phyloP scores from a whole-genome alignment of 2,113 vertebrate species.

The Varanus komodoensis region DNA sequence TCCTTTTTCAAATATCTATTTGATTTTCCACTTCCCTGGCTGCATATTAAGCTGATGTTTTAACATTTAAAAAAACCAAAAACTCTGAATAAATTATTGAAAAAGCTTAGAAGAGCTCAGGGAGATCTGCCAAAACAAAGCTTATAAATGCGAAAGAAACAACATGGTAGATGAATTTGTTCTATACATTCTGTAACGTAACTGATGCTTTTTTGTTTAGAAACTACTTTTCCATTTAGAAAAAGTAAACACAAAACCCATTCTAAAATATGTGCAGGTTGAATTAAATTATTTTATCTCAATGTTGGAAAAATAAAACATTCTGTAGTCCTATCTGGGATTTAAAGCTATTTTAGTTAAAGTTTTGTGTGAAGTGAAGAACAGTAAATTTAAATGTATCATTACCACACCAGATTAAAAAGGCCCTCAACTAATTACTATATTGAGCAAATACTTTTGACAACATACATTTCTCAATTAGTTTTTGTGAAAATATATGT shows the following conservation, averaged over 20 bases:
- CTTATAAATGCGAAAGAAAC: conserved; percentile 39
- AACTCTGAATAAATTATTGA: neutral
- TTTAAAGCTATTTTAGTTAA: conserved; percentile 58
- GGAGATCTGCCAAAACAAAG: conserved; percentile 27
- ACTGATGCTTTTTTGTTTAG: conserved; percentile 8
- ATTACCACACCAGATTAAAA: conserved; percentile 54
- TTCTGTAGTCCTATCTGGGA: conserved; percentile 34
- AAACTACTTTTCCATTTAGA: conserved; percentile 31
- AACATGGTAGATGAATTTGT: neutral
- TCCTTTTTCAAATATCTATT: conserved; percentile 32
- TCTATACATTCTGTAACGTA: conserved; percentile 33
- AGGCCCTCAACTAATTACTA: conserved; percentile 39
- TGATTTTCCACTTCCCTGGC: conserved; percentile 36
- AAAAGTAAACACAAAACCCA: conserved; percentile 47
- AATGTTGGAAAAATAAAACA: conserved; percentile 46
- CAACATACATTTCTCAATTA: neutral
- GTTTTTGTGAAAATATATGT: neutral
- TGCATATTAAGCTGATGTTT: conserved; percentile 26
- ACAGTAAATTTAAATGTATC: conserved; percentile 56
- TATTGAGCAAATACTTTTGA: neutral
- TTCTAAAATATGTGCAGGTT: conserved; percentile 30
- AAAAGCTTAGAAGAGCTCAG: conserved; percentile 41
- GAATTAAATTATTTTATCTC: conserved; percentile 17
- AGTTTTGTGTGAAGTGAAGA: conserved; percentile 62
- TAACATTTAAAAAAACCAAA: conserved; percentile 18